Percentiles rank a stretch among this genome's conserved stretches.
phyloP scores from a whole-genome alignment of 92 coral and sea anemone species.

The Parazoanthus swiftii region DNA sequence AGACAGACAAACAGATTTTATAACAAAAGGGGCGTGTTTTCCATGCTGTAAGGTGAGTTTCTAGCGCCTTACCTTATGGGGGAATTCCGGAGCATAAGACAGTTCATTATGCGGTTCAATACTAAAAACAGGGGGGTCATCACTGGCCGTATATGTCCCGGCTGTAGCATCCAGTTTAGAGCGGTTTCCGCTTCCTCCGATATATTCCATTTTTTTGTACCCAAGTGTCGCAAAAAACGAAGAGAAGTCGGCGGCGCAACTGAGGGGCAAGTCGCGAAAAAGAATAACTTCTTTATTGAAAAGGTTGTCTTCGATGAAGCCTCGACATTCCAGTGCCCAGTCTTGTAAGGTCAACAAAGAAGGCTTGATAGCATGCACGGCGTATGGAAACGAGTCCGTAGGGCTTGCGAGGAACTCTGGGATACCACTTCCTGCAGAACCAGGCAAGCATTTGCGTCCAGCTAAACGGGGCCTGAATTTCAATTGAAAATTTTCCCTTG shows the following conservation, averaged over 20 bases:
- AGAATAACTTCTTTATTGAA: constrained; percentile 64
- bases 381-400: constrained; percentile 66
- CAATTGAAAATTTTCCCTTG: background rate
- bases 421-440: constrained; percentile 66
- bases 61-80: constrained; percentile 58
- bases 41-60: background rate
- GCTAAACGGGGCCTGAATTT: constrained; percentile 35
- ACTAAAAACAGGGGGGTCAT: constrained; percentile 70
- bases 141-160: constrained; percentile 69
- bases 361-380: constrained; percentile 50
- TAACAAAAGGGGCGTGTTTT: too few species aligned
- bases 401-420: constrained; percentile 71
- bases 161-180: constrained; percentile 47
- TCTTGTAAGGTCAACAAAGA: constrained; percentile 37
- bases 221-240: constrained; percentile 58
- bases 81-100: constrained; percentile 73
- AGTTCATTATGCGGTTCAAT: constrained; percentile 81
- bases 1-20: too few species aligned
- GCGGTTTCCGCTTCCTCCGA: constrained; percentile 74
- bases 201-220: constrained; percentile 65
- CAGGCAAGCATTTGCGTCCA: constrained; percentile 68
- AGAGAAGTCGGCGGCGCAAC: constrained; percentile 57
- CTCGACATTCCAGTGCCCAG: constrained; percentile 34
- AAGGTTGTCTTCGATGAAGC: constrained; percentile 48
- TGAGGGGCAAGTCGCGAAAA: constrained; percentile 70